Base-by-base conservation (phyloP, 2,113 vertebrate species). In the Gymnorhina tibicen region DNA sequence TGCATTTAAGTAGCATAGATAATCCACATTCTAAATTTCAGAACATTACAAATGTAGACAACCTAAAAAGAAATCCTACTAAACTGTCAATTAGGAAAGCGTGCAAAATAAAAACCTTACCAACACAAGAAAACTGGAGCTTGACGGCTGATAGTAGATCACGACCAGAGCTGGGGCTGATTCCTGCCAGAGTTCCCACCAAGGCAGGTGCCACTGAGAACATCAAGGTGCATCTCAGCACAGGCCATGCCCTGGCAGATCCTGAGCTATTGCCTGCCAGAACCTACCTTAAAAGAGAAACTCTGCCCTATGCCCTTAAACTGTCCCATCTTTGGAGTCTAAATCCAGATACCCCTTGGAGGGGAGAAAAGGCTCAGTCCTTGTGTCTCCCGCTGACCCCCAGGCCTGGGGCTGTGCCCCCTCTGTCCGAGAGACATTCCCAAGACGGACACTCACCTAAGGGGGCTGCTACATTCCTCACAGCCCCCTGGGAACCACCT, bases 81-180 rank as follows among this genome's bases (percentile, higher is more conserved):
- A 63, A 84, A 59, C 4, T 39, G 77, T 67, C 0, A 0, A 59
- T 50, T 70, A 77, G 33, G 27, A 23, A 88, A 79, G 15, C 1
- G 77, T 85, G 27, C 9, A 10, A 78, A 63, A 15, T 37, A 56
- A 80, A 92, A 74, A 53, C 16, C 59, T 83, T 55, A 83, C 21
- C 42, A 39, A 7, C 15, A 23, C 0, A 0, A 39, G 47, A 47
- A 73, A 85, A 47, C 3, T 1, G 19, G n/a, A 70, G 22, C 12
- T 64, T 33, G 52, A 37, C 22, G 16, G 27, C 33, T 67, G 42
- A 55, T 13, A 62, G n/a, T 9, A 80, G 72, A 35, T 7, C 2
- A 1, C 4, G 32, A 24, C 13, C 17, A 42, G 27, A 1, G 0
- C 7, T 1, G 0, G 10, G 20, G 20, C 10, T n/a, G 24, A 35